Conservation (phyloP, 2,797 vertebrate species). For the Cyclopterus lumpus region DNA sequence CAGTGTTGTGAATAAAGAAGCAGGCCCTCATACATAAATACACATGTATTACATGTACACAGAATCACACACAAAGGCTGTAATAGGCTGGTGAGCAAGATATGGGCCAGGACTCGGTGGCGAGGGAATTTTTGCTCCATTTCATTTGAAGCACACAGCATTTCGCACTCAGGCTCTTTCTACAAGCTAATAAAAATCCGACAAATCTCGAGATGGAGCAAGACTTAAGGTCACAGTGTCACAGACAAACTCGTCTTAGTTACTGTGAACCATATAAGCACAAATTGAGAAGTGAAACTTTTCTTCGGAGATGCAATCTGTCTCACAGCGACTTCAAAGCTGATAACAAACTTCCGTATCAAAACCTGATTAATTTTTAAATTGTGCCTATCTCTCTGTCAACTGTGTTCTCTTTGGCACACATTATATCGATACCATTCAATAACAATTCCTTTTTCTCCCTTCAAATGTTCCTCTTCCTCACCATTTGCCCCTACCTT, state of each 20-base stretch:
- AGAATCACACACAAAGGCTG: slow-evolving; percentile 6
- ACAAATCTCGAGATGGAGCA: slow-evolving; percentile 40
- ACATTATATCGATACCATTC: slow-evolving; percentile 28
- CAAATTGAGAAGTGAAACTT: slow-evolving; percentile 38
- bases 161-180: slow-evolving; percentile 48
- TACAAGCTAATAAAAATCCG: slow-evolving; percentile 59
- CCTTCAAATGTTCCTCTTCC: slow-evolving; percentile 7
- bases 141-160: slow-evolving; percentile 49
- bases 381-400: slow-evolving; percentile 24
- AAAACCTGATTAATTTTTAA: slow-evolving; percentile 1
- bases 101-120: slow-evolving; percentile 23
- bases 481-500: neutral
- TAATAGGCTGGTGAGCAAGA: slow-evolving; percentile 45
- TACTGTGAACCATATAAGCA: slow-evolving; percentile 26
- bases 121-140: slow-evolving; percentile 47
- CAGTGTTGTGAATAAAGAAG: slow-evolving; percentile 16
- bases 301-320: slow-evolving; percentile 33
- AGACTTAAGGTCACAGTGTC: slow-evolving; percentile 60
- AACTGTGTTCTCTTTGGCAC: slow-evolving; percentile 18
- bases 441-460: slow-evolving; percentile 32
- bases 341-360: slow-evolving; percentile 22
- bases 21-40: neutral
- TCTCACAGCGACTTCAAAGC: slow-evolving; percentile 17
- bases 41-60: slow-evolving; percentile 1
- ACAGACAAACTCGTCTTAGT: slow-evolving; percentile 48